Evolutionary conservation across 2,797 vertebrate species (phyloP).

Genomic region (Odontamblyopus lacepedii): DNA sequence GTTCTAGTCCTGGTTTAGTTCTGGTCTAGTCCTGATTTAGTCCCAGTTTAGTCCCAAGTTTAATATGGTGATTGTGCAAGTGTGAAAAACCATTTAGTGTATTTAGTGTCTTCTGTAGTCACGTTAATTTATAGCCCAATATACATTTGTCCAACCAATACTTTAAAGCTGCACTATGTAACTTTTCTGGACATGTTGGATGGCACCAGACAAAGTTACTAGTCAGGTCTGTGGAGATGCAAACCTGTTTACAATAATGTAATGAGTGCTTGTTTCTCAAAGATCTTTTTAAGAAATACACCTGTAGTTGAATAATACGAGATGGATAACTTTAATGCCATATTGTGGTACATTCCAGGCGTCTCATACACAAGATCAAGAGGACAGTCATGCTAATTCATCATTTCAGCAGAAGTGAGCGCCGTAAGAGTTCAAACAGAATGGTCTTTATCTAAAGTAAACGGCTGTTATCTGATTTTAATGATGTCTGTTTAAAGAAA

Average conservation of each 20-base stretch:
- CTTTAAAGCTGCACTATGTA: no score
- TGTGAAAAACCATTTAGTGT: no score
- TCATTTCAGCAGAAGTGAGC: not conserved
- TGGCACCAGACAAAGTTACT: not conserved
- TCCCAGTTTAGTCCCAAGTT: no score
- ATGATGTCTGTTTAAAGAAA: not conserved
- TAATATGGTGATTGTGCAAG: no score
- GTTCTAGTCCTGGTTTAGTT: no score
- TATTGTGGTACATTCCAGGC: not conserved
- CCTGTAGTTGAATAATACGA: not conserved
- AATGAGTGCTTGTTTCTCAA: not conserved
- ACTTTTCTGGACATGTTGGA: no score
- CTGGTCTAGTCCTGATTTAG: no score
- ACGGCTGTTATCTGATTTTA: not conserved
- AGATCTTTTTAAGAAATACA: no score
- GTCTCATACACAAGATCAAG: not conserved
- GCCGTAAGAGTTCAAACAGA: not conserved
- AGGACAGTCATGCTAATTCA: not conserved
- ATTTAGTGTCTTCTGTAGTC: no score
- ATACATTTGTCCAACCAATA: no score
- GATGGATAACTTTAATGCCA: not conserved
- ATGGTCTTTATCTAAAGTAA: not conserved
- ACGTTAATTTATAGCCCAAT: no score
- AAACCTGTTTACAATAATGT: not conserved
- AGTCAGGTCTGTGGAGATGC: not conserved